Base-by-base conservation (phyloP, 1,140 invertebrate species). In the Rhyacophila brunnea region DNA sequence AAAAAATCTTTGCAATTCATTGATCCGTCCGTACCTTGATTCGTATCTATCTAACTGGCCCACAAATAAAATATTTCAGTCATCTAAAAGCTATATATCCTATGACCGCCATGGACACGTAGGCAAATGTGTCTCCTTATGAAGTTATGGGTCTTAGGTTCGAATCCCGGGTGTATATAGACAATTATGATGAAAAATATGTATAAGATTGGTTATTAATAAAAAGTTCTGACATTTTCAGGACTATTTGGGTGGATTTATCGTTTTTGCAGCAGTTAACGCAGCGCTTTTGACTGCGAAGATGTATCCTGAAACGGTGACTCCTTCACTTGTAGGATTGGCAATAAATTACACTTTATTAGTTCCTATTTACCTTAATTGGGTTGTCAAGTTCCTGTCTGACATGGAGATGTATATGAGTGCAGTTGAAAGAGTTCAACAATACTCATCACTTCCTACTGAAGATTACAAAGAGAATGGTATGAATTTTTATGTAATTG, bases 311-410 rank as follows among this genome's bases (percentile, higher is more conserved):
- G 68, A 72, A 49, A 71, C 78, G 11, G 80, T 87, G 1, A 83
- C 84, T 28, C 81, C 83, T 1, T 81, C 86, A 10, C 70, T 85
- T 53, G 83, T 88, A 23, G 89, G 88, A 2, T 71, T 91, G 52
- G 87, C 88, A 28, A 87, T 91, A 61, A 87, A 89, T 67, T 92
- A 91, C 72, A 86, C 89, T n/a, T 81, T 92, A 14, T 74, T 92
- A 47, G 82, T 92, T 55, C 89, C 90, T 13, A 85, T 89, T 64
- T 92, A 91, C 73, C 79, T 92, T 36, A 90, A 90, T 67, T 90
- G 89, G 84, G 85, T 91, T 43, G 89, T 91, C 52, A 88, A 90
- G 72, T 88, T 89, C 71, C 81, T 88, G 51, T 83, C 88, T 3
- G 88, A 91, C 68, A 83, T 90, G 60, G 88, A 91, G 72, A 87